Percentiles rank a stretch among this genome's conserved stretches.
phyloP scores from a whole-genome alignment of 2,797 vertebrate species.

The Parambassis ranga region DNA sequence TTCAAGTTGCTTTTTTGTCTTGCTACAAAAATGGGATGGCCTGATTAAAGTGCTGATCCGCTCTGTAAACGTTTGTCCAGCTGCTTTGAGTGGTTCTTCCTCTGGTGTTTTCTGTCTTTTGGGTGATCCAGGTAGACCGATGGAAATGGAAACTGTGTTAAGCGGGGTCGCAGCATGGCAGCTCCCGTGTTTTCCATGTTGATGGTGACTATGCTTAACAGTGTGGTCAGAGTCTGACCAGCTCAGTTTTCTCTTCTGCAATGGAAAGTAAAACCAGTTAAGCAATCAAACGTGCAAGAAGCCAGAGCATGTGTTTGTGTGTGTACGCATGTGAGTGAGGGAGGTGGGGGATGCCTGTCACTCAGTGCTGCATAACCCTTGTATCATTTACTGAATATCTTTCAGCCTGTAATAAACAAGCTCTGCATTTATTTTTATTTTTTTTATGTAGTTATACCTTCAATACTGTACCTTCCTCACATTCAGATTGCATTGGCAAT shows the following conservation, averaged over 20 bases:
- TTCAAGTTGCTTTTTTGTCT: constrained; percentile 16
- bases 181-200: constrained; percentile 21
- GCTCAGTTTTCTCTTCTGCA: constrained; percentile 78
- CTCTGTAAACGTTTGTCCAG: constrained; percentile 11
- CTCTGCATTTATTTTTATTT: no score
- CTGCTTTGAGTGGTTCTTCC: background rate
- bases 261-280: constrained; percentile 10
- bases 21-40: constrained; percentile 21
- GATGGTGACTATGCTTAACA: constrained; percentile 36
- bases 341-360: no score
- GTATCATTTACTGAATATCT: no score
- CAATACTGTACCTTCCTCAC: no score
- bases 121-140: constrained; percentile 21
- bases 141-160: constrained; percentile 5
- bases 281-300: no score
- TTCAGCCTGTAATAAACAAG: no score
- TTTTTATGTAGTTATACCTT: no score
- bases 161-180: constrained; percentile 16
- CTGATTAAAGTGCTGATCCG: constrained; percentile 39
- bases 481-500: no score
- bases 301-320: no score
- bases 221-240: constrained; percentile 59
- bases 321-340: no score
- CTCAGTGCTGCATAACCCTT: no score
- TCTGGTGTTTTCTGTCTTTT: constrained; percentile 9